A percentile compares a stretch with the other conserved stretches of the same genome.
Evolutionary conservation across 2,797 vertebrate genomes (phyloP).

Genomic region (Tinamus major): DNA sequence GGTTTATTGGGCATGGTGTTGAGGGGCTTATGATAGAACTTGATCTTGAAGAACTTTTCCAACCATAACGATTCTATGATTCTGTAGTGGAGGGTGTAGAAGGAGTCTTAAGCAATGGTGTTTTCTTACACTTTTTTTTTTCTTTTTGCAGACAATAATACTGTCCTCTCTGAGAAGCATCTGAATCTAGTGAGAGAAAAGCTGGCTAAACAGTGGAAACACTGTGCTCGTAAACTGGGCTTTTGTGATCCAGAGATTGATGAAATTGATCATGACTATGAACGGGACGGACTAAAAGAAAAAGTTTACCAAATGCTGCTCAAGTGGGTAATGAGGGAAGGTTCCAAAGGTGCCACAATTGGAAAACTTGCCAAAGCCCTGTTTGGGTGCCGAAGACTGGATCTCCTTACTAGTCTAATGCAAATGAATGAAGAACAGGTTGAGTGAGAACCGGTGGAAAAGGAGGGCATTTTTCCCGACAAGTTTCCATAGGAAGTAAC

Average conservation of each 20-base stretch:
- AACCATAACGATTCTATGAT: no score
- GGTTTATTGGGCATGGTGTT: no score
- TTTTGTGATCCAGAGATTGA: slow-evolving; percentile 88
- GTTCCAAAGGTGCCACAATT: slow-evolving; percentile 86
- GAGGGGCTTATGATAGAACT: no score
- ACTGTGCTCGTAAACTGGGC: slow-evolving; percentile 86
- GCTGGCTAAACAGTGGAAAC: slow-evolving; percentile 89
- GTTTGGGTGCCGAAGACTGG: slow-evolving; percentile 75
- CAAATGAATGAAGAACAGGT: slow-evolving; percentile 59
- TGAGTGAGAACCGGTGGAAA: background rate
- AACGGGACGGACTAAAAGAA: slow-evolving; percentile 90
- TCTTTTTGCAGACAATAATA: slow-evolving; percentile 65
- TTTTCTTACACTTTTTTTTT: background rate
- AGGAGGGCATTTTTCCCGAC: background rate
- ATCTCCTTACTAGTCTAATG: slow-evolving; percentile 84
- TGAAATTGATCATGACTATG: slow-evolving; percentile 90
- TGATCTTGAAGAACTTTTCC: no score
- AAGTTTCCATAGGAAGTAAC: background rate
- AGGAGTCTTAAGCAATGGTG: background rate
- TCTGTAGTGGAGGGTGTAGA: background rate
- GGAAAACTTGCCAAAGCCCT: slow-evolving; percentile 89
- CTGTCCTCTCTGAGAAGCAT: slow-evolving; percentile 81
- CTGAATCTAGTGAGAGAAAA: slow-evolving; percentile 88
- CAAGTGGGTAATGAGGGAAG: slow-evolving; percentile 92
- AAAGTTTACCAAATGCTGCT: slow-evolving; percentile 94